Base-by-base conservation (phyloP, 2,888 invertebrate genomes). In the Baronia brevicornis region DNA sequence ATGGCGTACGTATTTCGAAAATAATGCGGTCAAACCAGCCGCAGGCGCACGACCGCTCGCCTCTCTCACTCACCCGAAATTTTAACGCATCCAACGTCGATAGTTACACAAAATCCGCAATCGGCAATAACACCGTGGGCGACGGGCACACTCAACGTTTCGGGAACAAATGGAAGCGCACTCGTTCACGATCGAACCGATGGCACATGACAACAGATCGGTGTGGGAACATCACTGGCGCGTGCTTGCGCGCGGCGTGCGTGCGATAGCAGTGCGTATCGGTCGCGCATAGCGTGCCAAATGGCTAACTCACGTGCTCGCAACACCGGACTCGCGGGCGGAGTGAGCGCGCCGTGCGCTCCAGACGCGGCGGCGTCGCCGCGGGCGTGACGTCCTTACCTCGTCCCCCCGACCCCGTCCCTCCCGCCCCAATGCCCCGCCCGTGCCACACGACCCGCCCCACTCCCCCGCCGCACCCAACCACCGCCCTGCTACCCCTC, bases 11-110 rank as follows among this genome's bases (percentile, higher is more conserved):
- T 79, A 79, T 79, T 78, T 78, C 78, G 74, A 77, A 78, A 80
- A 82, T 79, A 82, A 82, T 82, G 80, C 82, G 82, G 82, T 82
- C 80, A 82, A 77, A 79, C 80, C 75, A 75, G 79, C 77, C 73
- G 69, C 75, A 61, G 70, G 66, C 74, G 67, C 60, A 60, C 69
- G 62, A 60, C 64, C 70, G 71, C 61, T 67, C 70, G 69, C 68
- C 80, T 78, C 79, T 78, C 82, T 78, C 79, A 80, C 82, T 80
- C 79, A 80, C 80, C 82, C 78, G 67, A 80, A 80, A 79, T 80
- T 71, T 79, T 67, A 79, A 75, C 71, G 79, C 80, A 80, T 82
- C 82, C 80, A 77, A 78, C 75, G 77, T 66, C 65, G 69, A 65
- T 64, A 60, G 63, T 68, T 65, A 65, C 66, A 68, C 66, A 69